Evolutionary conservation across 2,113 vertebrate genomes (phyloP), one percentile per base, ranked within the genome.

Genomic region (Anguilla japonica): DNA sequence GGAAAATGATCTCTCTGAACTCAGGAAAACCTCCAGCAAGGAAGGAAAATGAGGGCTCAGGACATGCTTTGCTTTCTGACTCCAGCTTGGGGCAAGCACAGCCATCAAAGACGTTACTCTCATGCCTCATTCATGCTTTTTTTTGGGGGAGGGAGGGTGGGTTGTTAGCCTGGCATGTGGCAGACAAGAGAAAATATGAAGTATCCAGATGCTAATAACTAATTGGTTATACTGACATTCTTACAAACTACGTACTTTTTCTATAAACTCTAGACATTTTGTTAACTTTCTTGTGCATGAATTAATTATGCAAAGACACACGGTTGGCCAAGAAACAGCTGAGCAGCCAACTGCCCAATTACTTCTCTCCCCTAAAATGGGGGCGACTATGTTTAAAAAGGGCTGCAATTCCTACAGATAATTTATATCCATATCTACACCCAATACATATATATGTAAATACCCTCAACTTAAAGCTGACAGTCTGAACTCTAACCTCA

Each of bases 141-240:
- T 84, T 88, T 57, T 7, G 4, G 41, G 79, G 84, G 63, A 3
- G 34, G 39, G 79, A 34, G 34, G 79, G 5, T 18, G 75, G 75
- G 75, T 11, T 11, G 75, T 2, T n/a, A 34, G n/a, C 29, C 15
- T 39, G 78, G n/a, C 50, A 56, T 56, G 40, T 41, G 34, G 79
- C 60, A 57, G 50, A 88, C 83, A 85, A 82, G 56, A 75, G 43
- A 5, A 41, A 18, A 85, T 84, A 82, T 75, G 79, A 79, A 81
- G 79, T 29, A 88, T 82, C 60, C 79, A 46, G 79, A 87, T 57
- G 40, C 87, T 84, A 53, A 34, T 79, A 94, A 91, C 84, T 88
- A 93, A 93, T 94, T 93, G 94, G 92, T 95, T 93, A 95, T 93
- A 89, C 87, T 96, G 93, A 94, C 93, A 94, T 40, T 85, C 60